These are phyloP conservation scores for Gryllus longicercus DNA, from an alignment of 2,888 invertebrate species.

Conservation along the genomic window DNA sequence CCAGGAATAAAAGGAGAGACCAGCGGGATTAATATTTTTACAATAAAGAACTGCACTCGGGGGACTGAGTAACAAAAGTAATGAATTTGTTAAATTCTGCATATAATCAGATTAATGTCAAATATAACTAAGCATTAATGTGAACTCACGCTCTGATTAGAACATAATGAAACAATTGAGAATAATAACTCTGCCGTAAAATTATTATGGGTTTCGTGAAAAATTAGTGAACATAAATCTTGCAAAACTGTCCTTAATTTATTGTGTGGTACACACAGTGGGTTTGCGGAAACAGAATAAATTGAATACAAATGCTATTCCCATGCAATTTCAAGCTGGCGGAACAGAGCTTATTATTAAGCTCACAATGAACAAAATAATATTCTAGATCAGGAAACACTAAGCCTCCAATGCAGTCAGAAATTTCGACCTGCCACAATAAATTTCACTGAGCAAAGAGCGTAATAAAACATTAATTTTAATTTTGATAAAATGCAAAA, in stretches of 20 bases:
- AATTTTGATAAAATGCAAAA: too few species aligned
- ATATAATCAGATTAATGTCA: conserved; percentile 5
- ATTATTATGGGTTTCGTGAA: background rate
- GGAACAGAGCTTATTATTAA: too few species aligned
- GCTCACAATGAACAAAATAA: too few species aligned
- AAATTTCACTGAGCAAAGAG: too few species aligned
- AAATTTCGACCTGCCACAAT: too few species aligned
- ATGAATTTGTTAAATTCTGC: conserved; percentile 10
- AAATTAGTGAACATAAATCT: background rate
- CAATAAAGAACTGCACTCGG: background rate
- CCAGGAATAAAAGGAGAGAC: background rate
- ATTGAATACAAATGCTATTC: background rate
- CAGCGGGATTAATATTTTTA: background rate
- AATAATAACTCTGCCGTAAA: background rate
- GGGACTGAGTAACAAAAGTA: background rate
- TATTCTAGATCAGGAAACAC: too few species aligned
- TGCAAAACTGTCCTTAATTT: background rate
- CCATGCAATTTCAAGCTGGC: too few species aligned
- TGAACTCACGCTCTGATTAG: background rate
- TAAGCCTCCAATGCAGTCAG: too few species aligned
- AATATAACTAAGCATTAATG: conserved; percentile 11
- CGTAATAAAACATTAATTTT: too few species aligned
- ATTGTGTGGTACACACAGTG: background rate
- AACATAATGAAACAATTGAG: conserved; percentile 6
- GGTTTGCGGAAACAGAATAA: background rate